phyloP scores from a whole-genome alignment of 2,888 invertebrate species.

The Julus scandinavius region DNA sequence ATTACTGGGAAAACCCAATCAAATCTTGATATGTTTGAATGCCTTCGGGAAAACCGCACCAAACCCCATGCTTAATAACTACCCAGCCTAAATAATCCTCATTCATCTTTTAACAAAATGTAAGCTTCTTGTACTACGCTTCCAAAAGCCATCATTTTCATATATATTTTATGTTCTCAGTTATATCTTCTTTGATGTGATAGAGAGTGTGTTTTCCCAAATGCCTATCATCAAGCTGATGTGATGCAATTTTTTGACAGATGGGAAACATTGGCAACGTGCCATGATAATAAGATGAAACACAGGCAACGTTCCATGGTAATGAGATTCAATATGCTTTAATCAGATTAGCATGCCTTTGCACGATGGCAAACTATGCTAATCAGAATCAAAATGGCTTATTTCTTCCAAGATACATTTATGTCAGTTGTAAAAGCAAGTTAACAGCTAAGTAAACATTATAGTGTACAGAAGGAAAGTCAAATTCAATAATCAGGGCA shows the following conservation, averaged over 20 bases:
- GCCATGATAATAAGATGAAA: neutral
- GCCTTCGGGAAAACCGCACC: neutral
- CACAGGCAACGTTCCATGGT: neutral
- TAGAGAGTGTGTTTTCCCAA: neutral
- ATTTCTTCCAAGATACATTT: neutral
- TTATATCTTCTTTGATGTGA: neutral
- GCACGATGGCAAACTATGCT: neutral
- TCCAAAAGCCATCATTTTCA: neutral
- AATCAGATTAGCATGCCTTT: neutral
- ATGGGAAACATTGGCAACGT: neutral
- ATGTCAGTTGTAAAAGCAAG: no score
- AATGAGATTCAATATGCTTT: neutral
- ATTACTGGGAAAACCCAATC: slow-evolving; percentile 16
- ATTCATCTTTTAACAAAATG: slow-evolving; percentile 11
- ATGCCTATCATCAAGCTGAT: neutral
- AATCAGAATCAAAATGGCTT: slow-evolving; percentile 17
- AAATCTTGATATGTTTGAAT: neutral
- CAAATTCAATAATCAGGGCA: neutral
- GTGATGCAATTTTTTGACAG: neutral
- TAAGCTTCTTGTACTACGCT: neutral
- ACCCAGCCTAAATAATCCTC: neutral
- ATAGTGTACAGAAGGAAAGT: neutral
- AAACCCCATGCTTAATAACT: neutral
- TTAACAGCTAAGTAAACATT: neutral
- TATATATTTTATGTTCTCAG: neutral